These are phyloP conservation scores for Pseudochromis fuscus DNA, from an alignment of 2,797 vertebrate species.

Conservation along the genomic window DNA sequence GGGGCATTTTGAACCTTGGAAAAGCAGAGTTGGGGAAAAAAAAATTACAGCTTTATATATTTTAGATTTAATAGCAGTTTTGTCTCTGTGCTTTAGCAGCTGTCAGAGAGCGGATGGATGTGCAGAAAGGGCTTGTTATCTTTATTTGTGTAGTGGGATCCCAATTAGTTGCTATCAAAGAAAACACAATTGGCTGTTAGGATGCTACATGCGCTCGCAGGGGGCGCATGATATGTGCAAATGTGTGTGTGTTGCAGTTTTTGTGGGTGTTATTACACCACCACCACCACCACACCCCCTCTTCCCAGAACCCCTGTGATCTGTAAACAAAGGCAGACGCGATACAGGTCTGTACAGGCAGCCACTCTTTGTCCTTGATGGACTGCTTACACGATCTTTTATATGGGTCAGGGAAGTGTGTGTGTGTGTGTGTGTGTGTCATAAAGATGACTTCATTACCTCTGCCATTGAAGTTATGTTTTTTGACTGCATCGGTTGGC, in stretches of 20 bases:
- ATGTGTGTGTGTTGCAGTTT: constrained; percentile 14
- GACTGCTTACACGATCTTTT: constrained; percentile 39
- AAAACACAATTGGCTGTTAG: constrained; percentile 26
- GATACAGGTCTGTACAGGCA: constrained; percentile 28
- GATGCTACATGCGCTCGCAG: neutral
- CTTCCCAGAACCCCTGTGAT: constrained; percentile 32
- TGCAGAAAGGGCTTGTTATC: constrained; percentile 28
- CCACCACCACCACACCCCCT: constrained; percentile 13
- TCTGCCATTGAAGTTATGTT: too few species aligned
- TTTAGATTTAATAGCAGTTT: constrained; percentile 40
- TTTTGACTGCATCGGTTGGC: too few species aligned
- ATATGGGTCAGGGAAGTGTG: constrained; percentile 31
- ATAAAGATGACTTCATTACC: neutral
- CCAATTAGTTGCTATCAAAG: constrained; percentile 62
- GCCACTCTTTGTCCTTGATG: constrained; percentile 50
- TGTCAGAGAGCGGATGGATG: constrained; percentile 33
- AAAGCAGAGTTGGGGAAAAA: constrained; percentile 34
- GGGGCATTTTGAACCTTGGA: constrained; percentile 47
- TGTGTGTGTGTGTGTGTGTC: constrained; percentile 4
- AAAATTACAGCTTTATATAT: constrained; percentile 39
- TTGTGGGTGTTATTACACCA: neutral
- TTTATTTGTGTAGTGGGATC: constrained; percentile 39
- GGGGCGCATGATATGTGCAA: constrained; percentile 8
- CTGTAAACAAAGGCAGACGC: constrained; percentile 59
- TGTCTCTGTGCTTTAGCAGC: constrained; percentile 22